Evolutionary conservation across 2,113 vertebrate genomes (phyloP).

Genomic region (Dasypus novemcinctus): DNA sequence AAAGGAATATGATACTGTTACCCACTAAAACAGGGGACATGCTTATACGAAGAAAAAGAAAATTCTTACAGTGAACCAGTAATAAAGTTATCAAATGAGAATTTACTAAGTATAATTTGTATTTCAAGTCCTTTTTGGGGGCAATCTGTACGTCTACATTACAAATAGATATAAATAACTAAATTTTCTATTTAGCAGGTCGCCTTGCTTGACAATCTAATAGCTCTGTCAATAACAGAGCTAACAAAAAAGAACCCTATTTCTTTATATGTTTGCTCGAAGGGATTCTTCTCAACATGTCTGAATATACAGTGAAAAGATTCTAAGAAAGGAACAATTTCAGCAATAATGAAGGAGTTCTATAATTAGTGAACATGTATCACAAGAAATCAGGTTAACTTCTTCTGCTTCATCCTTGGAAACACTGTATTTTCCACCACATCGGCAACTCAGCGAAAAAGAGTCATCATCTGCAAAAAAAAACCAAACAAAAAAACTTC

Average conservation of each 20-base stretch:
- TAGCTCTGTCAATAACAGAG: constrained; percentile 14
- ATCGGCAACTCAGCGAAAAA: constrained; percentile 83
- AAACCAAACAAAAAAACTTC: constrained; percentile 48
- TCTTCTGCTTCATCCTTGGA: constrained; percentile 81
- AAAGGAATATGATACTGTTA: not conserved
- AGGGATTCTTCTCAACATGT: not conserved
- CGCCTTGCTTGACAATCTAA: not conserved
- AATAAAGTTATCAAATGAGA: not conserved
- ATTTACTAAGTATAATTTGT: constrained; percentile 6
- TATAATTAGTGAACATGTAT: constrained; percentile 85
- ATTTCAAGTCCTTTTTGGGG: not conserved
- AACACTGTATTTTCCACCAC: constrained; percentile 85
- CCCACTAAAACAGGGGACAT: not conserved
- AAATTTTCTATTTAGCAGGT: constrained; percentile 36
- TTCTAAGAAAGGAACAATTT: constrained; percentile 36
- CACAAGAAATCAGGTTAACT: constrained; percentile 82
- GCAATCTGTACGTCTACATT: not conserved
- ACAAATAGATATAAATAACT: not conserved
- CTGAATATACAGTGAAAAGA: not conserved
- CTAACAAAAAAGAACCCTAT: not conserved
- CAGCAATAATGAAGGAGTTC: constrained; percentile 80
- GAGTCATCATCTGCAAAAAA: constrained; percentile 79
- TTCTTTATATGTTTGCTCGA: constrained; percentile 16
- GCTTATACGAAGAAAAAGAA: not conserved
- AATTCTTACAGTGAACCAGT: constrained; percentile 8